These are phyloP conservation scores for Stegophylla sp. DNA, from an alignment of 2,888 invertebrate species.

Conservation along the genomic window DNA sequence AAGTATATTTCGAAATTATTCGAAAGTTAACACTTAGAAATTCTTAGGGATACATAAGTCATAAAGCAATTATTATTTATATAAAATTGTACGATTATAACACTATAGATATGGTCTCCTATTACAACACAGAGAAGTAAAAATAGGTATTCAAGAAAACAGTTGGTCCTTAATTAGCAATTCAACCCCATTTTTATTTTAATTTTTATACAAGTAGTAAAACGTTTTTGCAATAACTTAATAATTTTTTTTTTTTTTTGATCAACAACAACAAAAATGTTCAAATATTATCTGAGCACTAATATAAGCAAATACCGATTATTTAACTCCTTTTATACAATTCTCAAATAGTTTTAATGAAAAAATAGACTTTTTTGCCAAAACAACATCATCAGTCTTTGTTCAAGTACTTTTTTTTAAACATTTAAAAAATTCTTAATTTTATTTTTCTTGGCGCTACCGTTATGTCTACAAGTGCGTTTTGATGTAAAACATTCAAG, in stretches of 20 bases:
- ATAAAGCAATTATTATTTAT: conserved; percentile 43
- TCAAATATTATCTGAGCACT: conserved; percentile 60
- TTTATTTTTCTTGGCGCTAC: conserved; percentile 59
- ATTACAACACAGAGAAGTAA: conserved; percentile 58
- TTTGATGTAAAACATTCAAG: conserved; percentile 31
- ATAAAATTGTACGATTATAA: conserved; percentile 37
- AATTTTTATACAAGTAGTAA: conserved; percentile 55
- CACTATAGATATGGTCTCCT: conserved; percentile 59
- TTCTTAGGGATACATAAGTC: background rate
- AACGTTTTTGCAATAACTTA: conserved; percentile 57
- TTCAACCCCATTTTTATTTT: conserved; percentile 52
- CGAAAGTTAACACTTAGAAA: conserved; percentile 18
- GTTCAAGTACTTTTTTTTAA: conserved; percentile 60
- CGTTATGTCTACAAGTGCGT: conserved; percentile 53
- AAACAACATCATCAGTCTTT: conserved; percentile 61
- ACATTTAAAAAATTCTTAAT: conserved; percentile 56
- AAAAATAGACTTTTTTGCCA: conserved; percentile 61
- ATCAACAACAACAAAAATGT: conserved; percentile 58
- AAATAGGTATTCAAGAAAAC: conserved; percentile 59
- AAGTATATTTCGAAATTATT: conserved; percentile 3
- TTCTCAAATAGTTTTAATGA: conserved; percentile 59
- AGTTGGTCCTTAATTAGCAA: conserved; percentile 59
- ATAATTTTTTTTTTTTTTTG: conserved; percentile 41
- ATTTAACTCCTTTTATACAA: conserved; percentile 59
- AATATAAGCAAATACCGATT: conserved; percentile 59